Evolutionary conservation across 1,140 invertebrate genomes (phyloP).

Genomic region (Drosophila orosa): DNA sequence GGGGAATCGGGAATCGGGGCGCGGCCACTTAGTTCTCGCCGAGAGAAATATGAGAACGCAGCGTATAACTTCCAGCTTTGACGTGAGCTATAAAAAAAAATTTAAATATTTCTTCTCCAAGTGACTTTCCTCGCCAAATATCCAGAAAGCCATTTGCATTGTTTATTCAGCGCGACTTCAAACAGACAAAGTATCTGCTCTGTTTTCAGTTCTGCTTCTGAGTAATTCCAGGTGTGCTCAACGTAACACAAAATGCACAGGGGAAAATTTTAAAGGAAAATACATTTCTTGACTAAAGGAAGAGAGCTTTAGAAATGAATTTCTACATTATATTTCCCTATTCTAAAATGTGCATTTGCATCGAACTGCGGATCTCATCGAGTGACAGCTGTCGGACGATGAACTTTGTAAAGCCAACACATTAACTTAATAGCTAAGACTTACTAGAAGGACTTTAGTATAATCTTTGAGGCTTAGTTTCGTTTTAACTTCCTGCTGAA

Average conservation of each 20-base stretch:
- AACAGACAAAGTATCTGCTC: slow-evolving; percentile 28
- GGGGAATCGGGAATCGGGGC: background rate
- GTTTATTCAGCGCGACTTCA: slow-evolving; percentile 38
- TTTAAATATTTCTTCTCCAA: slow-evolving; percentile 42
- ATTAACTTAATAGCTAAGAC: slow-evolving; percentile 6
- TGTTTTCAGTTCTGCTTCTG: slow-evolving; percentile 2
- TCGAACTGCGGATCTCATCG: background rate
- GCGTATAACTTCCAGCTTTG: slow-evolving; percentile 31
- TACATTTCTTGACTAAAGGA: fast-evolving
- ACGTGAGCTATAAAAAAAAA: slow-evolving; percentile 42
- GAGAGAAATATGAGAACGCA: slow-evolving; percentile 33
- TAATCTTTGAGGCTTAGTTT: background rate
- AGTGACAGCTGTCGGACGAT: background rate
- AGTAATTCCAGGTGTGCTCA: slow-evolving; percentile 45
- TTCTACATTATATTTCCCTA: too few relatives aligned
- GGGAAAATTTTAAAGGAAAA: background rate
- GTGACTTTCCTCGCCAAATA: slow-evolving; percentile 13
- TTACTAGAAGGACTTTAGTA: background rate
- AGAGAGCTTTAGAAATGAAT: too few relatives aligned
- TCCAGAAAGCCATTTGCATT: slow-evolving; percentile 36
- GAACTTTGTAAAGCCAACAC: background rate
- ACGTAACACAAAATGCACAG: slow-evolving; percentile 12
- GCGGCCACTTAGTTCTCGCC: slow-evolving; percentile 28
- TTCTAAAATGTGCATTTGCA: background rate
- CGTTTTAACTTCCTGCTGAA: background rate